Base-by-base conservation (phyloP, 2,888 invertebrate genomes). In the Mylabris sibirica region DNA sequence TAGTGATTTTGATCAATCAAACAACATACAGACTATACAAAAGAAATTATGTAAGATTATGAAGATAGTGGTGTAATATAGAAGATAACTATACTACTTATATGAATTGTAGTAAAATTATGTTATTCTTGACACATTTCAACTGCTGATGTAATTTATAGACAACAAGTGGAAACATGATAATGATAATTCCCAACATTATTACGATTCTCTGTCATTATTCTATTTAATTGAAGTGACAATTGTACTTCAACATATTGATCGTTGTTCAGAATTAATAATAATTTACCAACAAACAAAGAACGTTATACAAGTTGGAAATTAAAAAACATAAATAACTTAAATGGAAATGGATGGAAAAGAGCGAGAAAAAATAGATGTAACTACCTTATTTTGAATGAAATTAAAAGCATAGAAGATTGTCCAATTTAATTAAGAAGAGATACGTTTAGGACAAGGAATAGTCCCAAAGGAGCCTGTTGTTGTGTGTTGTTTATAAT, bases 161-260 rank as follows among this genome's bases (percentile, higher is more conserved):
- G 24, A 57, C 22, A 53, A 53, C 53, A 30, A 30, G 30, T 53
- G 11, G 22, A 53, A 53, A 53, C 22, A 53, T 12, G 57, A 57
- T 57, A 57, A 53, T 12, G 57, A 57, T 57, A 57, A 57, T 57
- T 57, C 22, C 20, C 12, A 57, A 24, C 12, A 24, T 14, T 57
- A 24, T 57, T 57, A 12, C 4, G 3, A 24, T 57, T 57, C 12
- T 24, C 12, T 57, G 57, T 24, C 57, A 24, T 57, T 22, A 57
- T 24, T 57, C 57, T 57, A 57, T 57, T 57, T 22, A 57, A 57
- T 24, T 24, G 57, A 24, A 53, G 12, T 22, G 22, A 53, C 3
- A 53, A 53, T 53, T 49, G 20, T 9, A 20, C 11, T 9, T 49
- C 17, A 20, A 49, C 3, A 22, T 20, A 49, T 49, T 49, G 17